phyloP scores from a whole-genome alignment of 2,888 invertebrate species.

The Hanleya hanleyi region DNA sequence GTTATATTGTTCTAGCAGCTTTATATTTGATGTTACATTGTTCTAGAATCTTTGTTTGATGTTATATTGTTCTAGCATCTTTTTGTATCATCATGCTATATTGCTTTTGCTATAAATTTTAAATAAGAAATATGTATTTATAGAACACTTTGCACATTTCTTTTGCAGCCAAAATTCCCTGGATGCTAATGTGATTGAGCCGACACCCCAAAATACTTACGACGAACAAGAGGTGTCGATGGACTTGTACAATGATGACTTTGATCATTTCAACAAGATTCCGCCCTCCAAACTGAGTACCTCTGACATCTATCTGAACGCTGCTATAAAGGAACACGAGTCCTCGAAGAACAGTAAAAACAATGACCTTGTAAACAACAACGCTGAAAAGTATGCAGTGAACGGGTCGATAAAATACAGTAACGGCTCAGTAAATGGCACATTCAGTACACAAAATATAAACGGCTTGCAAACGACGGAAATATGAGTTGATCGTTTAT shows the following conservation, averaged over 20 bases:
- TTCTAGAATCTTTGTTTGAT: too few species aligned
- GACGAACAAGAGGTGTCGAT: conserved; percentile 59
- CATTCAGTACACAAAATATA: conserved; percentile 30
- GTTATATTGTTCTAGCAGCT: too few species aligned
- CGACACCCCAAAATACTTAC: conserved; percentile 34
- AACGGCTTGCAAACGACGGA: conserved; percentile 43
- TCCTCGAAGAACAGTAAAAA: conserved; percentile 27
- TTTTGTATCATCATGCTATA: too few species aligned
- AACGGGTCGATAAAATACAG: conserved; percentile 10
- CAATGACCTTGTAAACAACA: conserved; percentile 22
- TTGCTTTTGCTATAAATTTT: too few species aligned
- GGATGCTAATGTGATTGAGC: conserved; percentile 55
- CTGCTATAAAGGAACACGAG: conserved; percentile 39
- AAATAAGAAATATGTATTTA: neutral
- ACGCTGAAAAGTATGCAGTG: conserved; percentile 2
- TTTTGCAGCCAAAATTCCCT: conserved; percentile 53
- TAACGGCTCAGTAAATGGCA: conserved; percentile 14
- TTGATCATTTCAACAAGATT: conserved; percentile 20
- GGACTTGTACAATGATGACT: conserved; percentile 45
- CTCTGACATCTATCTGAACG: conserved; percentile 37
- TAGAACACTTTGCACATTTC: neutral
- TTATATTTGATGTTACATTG: too few species aligned
- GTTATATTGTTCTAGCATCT: too few species aligned
- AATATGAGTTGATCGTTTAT: too few species aligned
- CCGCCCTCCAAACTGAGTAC: conserved; percentile 20